Conservation (phyloP, 2,113 vertebrate genomes). For the Hiodon alosoides region DNA sequence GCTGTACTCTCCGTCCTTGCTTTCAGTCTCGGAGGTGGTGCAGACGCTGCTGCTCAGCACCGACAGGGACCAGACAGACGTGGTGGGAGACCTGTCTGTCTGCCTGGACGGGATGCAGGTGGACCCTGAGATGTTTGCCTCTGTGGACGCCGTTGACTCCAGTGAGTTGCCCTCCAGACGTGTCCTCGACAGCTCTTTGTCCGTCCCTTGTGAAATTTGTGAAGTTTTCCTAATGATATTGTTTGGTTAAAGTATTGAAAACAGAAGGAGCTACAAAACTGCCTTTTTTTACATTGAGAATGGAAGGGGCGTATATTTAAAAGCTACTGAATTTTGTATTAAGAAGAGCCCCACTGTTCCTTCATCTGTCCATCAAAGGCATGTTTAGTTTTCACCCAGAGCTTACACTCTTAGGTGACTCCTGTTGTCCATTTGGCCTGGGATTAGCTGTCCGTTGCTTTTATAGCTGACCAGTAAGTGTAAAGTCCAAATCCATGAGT, state of each 20-base stretch:
- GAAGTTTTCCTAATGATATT: background rate
- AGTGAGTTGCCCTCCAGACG: conserved; percentile 64
- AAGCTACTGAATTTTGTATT: too few relatives aligned
- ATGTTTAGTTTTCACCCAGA: background rate
- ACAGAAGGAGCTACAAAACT: background rate
- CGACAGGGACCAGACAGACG: conserved; percentile 76
- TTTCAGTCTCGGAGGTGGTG: conserved; percentile 84
- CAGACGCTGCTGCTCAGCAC: conserved; percentile 79
- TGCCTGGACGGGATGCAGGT: conserved; percentile 90
- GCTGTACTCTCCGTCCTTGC: background rate
- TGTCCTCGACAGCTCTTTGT: background rate
- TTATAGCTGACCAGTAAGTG: background rate
- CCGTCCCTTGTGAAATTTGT: background rate
- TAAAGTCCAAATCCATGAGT: background rate
- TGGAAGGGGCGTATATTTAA: too few relatives aligned
- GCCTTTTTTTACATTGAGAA: too few relatives aligned
- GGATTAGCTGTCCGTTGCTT: background rate
- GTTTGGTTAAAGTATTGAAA: background rate
- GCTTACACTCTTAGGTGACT: background rate
- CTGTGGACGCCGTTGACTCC: conserved; percentile 49
- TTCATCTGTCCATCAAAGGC: too few relatives aligned
- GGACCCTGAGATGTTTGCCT: conserved; percentile 72
- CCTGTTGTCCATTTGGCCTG: background rate
- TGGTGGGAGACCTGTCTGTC: conserved; percentile 86
- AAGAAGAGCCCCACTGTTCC: too few relatives aligned